phyloP scores from a whole-genome alignment of 2,113 vertebrate genomes.

The Oreochromis spilurus region DNA sequence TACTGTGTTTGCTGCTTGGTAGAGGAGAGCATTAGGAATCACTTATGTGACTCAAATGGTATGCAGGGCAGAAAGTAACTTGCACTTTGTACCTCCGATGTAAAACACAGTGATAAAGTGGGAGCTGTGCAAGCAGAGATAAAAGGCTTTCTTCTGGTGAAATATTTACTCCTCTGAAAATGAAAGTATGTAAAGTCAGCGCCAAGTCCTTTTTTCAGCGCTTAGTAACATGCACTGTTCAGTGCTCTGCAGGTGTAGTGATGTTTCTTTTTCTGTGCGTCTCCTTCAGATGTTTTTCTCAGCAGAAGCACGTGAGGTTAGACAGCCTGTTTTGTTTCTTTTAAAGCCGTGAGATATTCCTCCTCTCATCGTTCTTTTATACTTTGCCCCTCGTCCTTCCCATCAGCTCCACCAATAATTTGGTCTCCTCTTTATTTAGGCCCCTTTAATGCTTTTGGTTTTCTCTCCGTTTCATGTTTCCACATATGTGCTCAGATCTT shows the following conservation, averaged over 20 bases:
- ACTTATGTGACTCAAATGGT: neutral
- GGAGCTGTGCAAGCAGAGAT: neutral
- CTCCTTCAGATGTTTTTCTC: neutral
- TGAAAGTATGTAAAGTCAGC: neutral
- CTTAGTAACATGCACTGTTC: neutral
- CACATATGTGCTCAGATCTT: neutral
- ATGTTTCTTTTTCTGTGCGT: neutral
- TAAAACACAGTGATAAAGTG: neutral
- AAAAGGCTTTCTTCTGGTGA: neutral
- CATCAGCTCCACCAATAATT: neutral
- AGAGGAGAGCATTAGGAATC: neutral
- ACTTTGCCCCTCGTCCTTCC: neutral
- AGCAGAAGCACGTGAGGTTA: neutral
- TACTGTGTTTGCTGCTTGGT: neutral
- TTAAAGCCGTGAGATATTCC: neutral
- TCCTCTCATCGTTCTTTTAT: neutral
- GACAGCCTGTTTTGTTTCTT: neutral
- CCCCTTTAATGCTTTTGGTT: neutral
- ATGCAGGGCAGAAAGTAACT: neutral
- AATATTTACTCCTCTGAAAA: constrained; percentile 22
- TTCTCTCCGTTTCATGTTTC: neutral
- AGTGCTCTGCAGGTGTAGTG: neutral
- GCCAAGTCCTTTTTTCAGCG: neutral
- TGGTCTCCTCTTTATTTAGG: neutral
- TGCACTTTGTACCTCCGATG: neutral